Evolutionary conservation across 2,888 invertebrate genomes (phyloP), one percentile per base, ranked within the genome.

Genomic region (Embidobia sp.): DNA sequence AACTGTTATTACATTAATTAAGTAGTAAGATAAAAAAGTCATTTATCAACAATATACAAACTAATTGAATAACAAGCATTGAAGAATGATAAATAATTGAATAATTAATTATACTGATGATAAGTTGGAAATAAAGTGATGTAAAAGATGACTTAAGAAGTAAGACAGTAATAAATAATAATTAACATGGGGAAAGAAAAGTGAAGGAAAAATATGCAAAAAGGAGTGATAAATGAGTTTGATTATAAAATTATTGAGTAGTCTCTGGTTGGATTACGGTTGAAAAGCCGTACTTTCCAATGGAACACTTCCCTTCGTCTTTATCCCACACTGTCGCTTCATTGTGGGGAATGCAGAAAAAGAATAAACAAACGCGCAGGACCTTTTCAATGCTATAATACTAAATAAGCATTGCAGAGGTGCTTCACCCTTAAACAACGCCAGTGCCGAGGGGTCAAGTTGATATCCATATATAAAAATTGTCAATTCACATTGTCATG

Each of bases 281-380:
- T 53, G 44, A 61, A 46, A 61, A 61, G 53, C 35, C 35, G 42
- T 49, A 44, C 59, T 61, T 70, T 70, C 46, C 35, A 72, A 63
- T 48, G 55, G 46, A 57, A 42, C 13, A 73, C 51, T 57, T 73
- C 64, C 64, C 64, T 66, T 31, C 7, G 57, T 66, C 35, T 33
- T 57, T 73, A 73, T 66, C 64, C 64, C 73, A 73, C 64, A 73
- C 73, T 73, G 73, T 49, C 64, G 66, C 22, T 59, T 73, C 73
- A 57, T 64, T 66, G 74, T 74, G 49, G 44, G 46, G 66, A 59
- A 74, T 66, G 53, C 29, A 66, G 46, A 74, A 66, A 66, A 59
- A 53, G 59, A 66, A 66, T 74, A 74, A 74, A 74, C 74, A 74
- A 74, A 74, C 66, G 33, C 48, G n/a, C 51, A 42, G 59, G 44